These are phyloP conservation scores for Lycia hirtaria DNA, from an alignment of 2,888 invertebrate genomes.

Conservation along the genomic window DNA sequence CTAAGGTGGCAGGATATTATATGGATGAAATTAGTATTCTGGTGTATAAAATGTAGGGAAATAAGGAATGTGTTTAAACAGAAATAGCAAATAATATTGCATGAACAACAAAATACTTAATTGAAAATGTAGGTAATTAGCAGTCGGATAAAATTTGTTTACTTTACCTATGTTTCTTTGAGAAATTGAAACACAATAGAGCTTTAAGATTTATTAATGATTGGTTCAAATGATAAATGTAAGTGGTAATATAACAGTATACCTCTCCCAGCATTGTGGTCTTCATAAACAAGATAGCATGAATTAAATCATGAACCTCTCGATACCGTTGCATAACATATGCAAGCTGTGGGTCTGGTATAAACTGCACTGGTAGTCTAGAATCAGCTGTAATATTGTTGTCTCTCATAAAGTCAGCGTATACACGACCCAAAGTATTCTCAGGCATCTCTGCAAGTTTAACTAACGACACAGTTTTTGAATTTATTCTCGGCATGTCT, in stretches of 20 bases:
- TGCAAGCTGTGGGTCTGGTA: conserved; percentile 94
- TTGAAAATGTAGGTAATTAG: no score
- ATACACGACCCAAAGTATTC: conserved; percentile 94
- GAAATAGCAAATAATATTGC: no score
- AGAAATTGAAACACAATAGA: no score
- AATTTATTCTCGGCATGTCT: conserved; percentile 94
- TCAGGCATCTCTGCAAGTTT: conserved; percentile 89
- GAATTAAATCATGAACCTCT: conserved; percentile 98
- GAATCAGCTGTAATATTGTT: conserved; percentile 98
- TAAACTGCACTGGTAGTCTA: conserved; percentile 94
- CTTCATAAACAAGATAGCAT: conserved; percentile 96
- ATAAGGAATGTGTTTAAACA: no score
- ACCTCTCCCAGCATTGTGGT: conserved; percentile 95
- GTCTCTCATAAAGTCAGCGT: conserved; percentile 92
- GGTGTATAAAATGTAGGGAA: no score
- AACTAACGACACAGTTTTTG: conserved; percentile 91
- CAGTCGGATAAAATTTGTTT: no score
- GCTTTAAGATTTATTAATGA: no score
- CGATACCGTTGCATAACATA: conserved; percentile 99
- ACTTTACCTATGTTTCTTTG: no score
- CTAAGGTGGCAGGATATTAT: no score
- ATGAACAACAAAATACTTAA: no score
- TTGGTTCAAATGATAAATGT: no score
- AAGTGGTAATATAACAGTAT: conserved; percentile 49
- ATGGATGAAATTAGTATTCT: no score